These are phyloP conservation scores for Naso thynnoides DNA, from an alignment of 2,797 vertebrate species.

Conservation along the genomic window DNA sequence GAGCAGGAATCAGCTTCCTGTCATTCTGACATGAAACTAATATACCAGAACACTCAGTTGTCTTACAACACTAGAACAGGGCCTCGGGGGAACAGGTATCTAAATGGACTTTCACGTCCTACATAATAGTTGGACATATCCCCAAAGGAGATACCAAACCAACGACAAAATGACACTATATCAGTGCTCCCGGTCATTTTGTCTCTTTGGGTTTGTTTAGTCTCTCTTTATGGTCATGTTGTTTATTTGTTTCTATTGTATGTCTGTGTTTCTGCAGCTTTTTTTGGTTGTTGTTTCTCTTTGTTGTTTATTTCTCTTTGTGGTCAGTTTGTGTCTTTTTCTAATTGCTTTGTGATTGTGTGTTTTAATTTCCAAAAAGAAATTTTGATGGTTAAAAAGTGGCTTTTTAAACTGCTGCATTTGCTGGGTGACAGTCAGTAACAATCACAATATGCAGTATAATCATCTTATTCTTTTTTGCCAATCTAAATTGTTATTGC, in stretches of 20 bases:
- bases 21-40: slow-evolving; percentile 25
- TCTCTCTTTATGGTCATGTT: not conserved
- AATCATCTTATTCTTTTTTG: not conserved
- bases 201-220: not conserved
- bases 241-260: not conserved
- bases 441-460: not conserved
- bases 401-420: not conserved
- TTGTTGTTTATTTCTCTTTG: too few species aligned
- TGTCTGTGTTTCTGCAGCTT: not conserved
- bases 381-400: not conserved
- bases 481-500: not conserved
- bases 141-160: not conserved
- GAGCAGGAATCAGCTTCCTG: slow-evolving; percentile 1
- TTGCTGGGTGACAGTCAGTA: not conserved
- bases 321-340: not conserved
- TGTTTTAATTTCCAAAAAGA: not conserved
- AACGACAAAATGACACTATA: not conserved
- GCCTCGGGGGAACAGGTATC: not conserved
- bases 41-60: not conserved
- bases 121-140: too few species aligned
- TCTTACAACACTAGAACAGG: not conserved
- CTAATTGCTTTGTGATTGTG: not conserved
- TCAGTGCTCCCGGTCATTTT: not conserved
- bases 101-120: not conserved
- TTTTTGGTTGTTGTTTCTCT: not conserved